Percentiles rank a stretch among this genome's conserved stretches.
Evolutionary conservation across 2,113 vertebrate genomes (phyloP).

Genomic region (Geococcyx californianus): DNA sequence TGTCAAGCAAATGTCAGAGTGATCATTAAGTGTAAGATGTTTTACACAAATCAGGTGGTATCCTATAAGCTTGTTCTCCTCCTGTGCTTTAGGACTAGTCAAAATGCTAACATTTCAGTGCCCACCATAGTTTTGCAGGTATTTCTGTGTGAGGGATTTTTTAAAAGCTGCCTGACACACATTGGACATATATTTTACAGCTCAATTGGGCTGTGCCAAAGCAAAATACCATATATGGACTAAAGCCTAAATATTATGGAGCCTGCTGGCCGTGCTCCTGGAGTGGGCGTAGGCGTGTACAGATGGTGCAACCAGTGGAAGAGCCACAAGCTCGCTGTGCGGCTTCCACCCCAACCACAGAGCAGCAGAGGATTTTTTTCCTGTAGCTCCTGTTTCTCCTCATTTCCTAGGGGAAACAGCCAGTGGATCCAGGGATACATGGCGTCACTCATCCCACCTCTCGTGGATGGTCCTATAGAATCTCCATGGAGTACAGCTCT

Average conservation of each 20-base stretch:
- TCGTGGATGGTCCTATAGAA: background rate
- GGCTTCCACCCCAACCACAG: accelerated
- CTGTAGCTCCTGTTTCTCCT: slow-evolving; percentile 51
- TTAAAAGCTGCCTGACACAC: background rate
- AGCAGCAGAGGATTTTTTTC: background rate
- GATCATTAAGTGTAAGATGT: background rate
- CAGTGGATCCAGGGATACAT: slow-evolving; percentile 43
- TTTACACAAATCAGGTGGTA: background rate
- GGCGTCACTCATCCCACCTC: slow-evolving; percentile 23
- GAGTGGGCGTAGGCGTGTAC: background rate
- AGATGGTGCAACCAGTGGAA: background rate
- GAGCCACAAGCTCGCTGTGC: background rate
- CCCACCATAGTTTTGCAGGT: background rate
- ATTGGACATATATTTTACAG: background rate
- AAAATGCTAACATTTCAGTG: background rate
- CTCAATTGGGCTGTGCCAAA: background rate
- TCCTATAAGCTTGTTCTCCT: background rate
- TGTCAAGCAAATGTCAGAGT: background rate
- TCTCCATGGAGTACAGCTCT: slow-evolving; percentile 31
- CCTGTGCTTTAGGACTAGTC: background rate
- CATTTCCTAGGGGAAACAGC: slow-evolving; percentile 31
- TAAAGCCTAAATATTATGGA: background rate
- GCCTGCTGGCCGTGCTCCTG: background rate
- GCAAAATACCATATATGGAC: background rate
- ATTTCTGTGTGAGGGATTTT: background rate